Percentiles rank a stretch among this genome's conserved stretches.
These are phyloP conservation scores for Microtus ochrogaster DNA, from an alignment of 2,113 vertebrate species.

Conservation along the genomic window DNA sequence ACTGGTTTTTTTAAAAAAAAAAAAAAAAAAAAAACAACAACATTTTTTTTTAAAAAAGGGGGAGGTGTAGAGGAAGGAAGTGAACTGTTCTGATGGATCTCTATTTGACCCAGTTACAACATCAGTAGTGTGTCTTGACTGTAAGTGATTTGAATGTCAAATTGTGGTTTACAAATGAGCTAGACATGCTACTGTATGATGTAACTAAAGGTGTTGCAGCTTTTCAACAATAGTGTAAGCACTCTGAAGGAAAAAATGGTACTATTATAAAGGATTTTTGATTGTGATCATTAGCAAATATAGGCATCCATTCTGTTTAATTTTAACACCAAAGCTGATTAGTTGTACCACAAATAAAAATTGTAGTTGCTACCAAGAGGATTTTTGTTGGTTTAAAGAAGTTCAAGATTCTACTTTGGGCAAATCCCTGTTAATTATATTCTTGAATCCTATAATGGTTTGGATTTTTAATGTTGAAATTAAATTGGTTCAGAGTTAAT, in stretches of 20 bases:
- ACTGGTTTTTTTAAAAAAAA: background rate
- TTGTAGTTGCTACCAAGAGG: background rate
- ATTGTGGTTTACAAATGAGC: constrained; percentile 14
- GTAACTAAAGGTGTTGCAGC: background rate
- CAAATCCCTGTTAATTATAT: background rate
- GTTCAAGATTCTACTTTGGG: background rate
- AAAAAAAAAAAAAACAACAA: too few relatives aligned
- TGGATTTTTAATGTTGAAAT: background rate
- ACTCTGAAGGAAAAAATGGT: constrained; percentile 4
- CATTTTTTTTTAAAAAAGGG: background rate
- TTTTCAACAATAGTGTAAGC: background rate
- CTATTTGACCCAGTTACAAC: constrained; percentile 34
- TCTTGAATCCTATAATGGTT: background rate
- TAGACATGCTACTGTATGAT: background rate
- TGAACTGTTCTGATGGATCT: background rate
- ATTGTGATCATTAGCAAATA: background rate
- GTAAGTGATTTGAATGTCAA: background rate
- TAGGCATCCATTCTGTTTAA: background rate
- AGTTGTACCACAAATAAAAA: background rate
- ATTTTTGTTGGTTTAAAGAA: background rate
- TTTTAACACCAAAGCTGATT: background rate
- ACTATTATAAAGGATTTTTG: background rate
- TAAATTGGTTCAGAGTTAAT: background rate
- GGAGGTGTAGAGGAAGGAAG: background rate
- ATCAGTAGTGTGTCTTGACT: constrained; percentile 12